A percentile compares a stretch with the other conserved stretches of the same genome.
Evolutionary conservation across 1,140 invertebrate species (phyloP).

Genomic region (Drosophila arizonae): DNA sequence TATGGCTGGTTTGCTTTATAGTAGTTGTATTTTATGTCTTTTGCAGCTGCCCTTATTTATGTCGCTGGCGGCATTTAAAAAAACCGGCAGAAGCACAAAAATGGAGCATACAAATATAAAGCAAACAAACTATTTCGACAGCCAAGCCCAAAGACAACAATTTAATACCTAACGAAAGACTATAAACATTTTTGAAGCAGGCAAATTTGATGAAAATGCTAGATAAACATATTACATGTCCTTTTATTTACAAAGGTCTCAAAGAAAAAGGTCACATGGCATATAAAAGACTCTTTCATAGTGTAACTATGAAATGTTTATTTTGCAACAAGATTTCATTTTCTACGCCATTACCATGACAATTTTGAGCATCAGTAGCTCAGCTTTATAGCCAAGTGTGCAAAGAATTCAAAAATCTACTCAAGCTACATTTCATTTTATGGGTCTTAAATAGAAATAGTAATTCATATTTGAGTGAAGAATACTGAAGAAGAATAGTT

Average conservation of each 20-base stretch:
- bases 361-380: no score
- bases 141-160: slow-evolving; percentile 18
- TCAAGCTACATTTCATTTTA: no score
- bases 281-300: no score
- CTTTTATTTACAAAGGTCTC: not conserved
- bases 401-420: no score
- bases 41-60: slow-evolving; percentile 32
- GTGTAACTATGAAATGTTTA: no score
- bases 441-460: no score
- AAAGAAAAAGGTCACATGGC: no score
- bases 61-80: slow-evolving; percentile 29
- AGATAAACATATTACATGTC: slow-evolving; percentile 16
- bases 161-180: slow-evolving; percentile 37
- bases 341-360: no score
- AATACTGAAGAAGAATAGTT: no score
- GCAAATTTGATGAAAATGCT: slow-evolving; percentile 12
- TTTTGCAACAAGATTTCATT: no score
- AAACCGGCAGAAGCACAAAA: slow-evolving; percentile 10
- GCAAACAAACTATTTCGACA: not conserved
- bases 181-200: slow-evolving; percentile 26
- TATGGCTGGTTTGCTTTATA: slow-evolving; percentile 54
- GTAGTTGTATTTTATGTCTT: slow-evolving; percentile 48
- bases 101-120: not conserved
- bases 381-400: no score
- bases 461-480: no score